Conservation (phyloP, 2,797 vertebrate species). For the Hoplostethus mediterraneus region DNA sequence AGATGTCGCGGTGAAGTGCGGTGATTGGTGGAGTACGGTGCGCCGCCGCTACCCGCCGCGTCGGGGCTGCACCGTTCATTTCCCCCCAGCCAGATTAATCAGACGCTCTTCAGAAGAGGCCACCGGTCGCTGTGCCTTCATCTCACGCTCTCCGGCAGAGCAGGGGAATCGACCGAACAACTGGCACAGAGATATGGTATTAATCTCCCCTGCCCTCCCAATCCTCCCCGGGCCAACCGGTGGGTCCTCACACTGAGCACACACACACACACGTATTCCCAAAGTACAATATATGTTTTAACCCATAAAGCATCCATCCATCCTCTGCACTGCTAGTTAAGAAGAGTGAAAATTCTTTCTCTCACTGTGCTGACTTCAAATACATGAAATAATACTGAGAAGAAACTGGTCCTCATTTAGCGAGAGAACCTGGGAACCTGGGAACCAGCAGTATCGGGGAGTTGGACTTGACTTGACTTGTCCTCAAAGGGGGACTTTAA, state of each 20-base stretch:
- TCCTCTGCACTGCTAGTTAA: background rate
- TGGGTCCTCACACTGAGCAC: constrained; percentile 4
- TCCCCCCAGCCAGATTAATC: constrained; percentile 56
- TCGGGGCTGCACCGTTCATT: constrained; percentile 49
- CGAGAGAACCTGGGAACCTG: too few relatives aligned
- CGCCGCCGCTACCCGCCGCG: constrained; percentile 46
- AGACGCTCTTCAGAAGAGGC: constrained; percentile 45
- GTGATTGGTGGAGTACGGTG: constrained; percentile 31
- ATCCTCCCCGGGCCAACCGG: background rate
- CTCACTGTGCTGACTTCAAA: constrained; percentile 5
- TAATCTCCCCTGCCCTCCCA: constrained; percentile 34
- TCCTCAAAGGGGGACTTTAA: too few relatives aligned
- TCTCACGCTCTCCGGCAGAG: constrained; percentile 30
- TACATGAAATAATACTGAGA: constrained; percentile 50
- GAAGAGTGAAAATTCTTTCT: constrained; percentile 41
- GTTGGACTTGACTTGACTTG: too few relatives aligned
- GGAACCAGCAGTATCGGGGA: too few relatives aligned
- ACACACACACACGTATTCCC: background rate
- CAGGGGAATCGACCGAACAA: constrained; percentile 24
- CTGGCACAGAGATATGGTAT: constrained; percentile 34
- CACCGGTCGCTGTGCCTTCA: constrained; percentile 19
- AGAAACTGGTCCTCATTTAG: too few relatives aligned
- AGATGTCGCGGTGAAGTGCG: constrained; percentile 29
- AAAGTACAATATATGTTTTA: background rate
- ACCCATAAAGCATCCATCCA: constrained; percentile 44